Evolutionary conservation across 2,888 invertebrate genomes (phyloP).

Genomic region (Caenorhabditis sp.): DNA sequence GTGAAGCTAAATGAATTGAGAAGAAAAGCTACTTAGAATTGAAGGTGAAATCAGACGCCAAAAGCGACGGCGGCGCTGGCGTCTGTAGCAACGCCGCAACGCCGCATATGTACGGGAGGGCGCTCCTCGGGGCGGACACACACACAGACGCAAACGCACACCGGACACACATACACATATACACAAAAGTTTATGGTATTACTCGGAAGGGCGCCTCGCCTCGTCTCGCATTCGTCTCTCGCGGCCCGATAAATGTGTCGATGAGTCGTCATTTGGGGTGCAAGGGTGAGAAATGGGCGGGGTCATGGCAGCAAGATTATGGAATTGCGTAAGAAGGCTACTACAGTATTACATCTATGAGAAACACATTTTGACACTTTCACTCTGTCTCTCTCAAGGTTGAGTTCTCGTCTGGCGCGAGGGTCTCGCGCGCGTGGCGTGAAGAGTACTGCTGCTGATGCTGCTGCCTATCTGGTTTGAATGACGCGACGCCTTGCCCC

Average conservation of each 20-base stretch:
- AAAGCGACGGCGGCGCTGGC: background rate
- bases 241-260: constrained; percentile 40
- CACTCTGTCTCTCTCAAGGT: background rate
- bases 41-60: too few species aligned
- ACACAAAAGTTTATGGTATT: constrained; percentile 51
- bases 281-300: background rate
- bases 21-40: too few species aligned
- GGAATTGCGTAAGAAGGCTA: too few species aligned
- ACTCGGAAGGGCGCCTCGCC: constrained; percentile 35
- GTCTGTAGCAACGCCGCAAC: background rate
- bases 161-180: constrained; percentile 45
- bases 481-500: background rate
- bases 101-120: background rate
- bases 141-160: constrained; percentile 6
- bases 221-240: background rate
- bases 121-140: constrained; percentile 1
- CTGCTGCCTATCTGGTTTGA: background rate
- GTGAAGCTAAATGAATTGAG: too few species aligned
- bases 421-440: too few species aligned
- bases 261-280: constrained; percentile 43
- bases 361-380: background rate
- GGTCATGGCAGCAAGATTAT: background rate
- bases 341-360: too few species aligned
- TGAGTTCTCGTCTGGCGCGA: too few species aligned
- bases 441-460: too few species aligned